phyloP scores from a whole-genome alignment of 2,888 invertebrate species.

The Polydrusus pterygomalis region DNA sequence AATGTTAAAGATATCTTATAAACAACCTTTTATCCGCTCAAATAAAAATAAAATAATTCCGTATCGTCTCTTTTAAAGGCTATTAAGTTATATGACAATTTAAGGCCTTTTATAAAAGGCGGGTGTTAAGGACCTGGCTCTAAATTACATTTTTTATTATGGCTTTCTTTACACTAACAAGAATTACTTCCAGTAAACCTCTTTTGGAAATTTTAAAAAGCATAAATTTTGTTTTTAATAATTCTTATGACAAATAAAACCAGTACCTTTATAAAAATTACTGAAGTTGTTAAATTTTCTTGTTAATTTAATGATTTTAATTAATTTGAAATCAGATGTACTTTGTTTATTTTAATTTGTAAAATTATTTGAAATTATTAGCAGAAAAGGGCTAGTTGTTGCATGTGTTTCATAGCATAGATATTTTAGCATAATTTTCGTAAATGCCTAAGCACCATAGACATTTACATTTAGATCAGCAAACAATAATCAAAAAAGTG shows the following conservation, averaged over 20 bases:
- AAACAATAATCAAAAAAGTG: no score
- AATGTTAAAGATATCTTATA: constrained; percentile 14
- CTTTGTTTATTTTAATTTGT: no score
- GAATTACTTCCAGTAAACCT: constrained; percentile 25
- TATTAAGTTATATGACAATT: constrained; percentile 38
- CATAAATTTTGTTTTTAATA: constrained; percentile 31
- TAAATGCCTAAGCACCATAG: no score
- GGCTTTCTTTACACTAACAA: constrained; percentile 28
- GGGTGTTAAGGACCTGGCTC: constrained; percentile 20
- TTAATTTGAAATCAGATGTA: no score
- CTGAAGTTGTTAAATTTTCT: not conserved
- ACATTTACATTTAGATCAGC: no score
- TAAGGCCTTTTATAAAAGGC: constrained; percentile 19
- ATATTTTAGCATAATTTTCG: no score
- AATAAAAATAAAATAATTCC: constrained; percentile 27
- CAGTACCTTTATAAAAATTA: not conserved
- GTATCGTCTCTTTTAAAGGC: constrained; percentile 15
- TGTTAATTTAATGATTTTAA: no score
- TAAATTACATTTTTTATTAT: constrained; percentile 38
- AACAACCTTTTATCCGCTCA: constrained; percentile 35
- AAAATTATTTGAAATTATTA: no score
- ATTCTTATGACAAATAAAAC: constrained; percentile 9
- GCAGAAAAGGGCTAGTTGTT: no score
- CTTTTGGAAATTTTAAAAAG: constrained; percentile 7
- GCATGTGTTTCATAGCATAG: no score